Evolutionary conservation across 2,113 vertebrate genomes (phyloP), one percentile per base, ranked within the genome.

Genomic region (Vulpes lagopus): DNA sequence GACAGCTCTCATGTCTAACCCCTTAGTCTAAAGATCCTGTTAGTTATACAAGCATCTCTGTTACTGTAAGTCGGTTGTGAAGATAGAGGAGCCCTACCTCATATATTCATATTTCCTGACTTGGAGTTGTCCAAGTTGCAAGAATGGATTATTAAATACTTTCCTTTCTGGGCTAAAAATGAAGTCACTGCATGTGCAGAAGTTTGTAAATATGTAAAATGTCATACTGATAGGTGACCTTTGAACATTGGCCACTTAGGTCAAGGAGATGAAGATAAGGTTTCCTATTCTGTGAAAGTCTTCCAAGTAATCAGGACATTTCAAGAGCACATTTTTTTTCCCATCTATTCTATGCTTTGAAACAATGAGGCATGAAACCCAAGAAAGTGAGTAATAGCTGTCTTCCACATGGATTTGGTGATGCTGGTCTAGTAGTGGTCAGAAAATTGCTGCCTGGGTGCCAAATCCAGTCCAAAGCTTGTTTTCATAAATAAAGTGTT

Each of bases 161-260:
- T 82, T 71, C n/a, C 38, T 86, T 95, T 89, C 59, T 71, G 35
- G 38, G 82, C 82, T 95, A 86, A 95, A 94, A 93, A 79, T 94
- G 81, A 97, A 95, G 78, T 96, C 94, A 12, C 78, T 51, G 4
- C 49, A 22, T 94, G 35, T 53, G 60, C 53, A 38, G 69, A 91
- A 85, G 38, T 96, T 89, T 83, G 55, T 30, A 93, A 51, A 62
- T 91, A 27, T 9, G 38, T 15, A 57, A 78, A 92, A 96, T 85
- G 59, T 93, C 57, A 94, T 16, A 3, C 57, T 87, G 81, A 82
- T 78, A 49, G 86, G 89, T 81, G 76, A 57, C 89, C 69, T 86
- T 94, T 97, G 82, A 93, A 98, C 95, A 93, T 27, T 53, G 78
- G 38, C 78, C 59, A 1, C 89, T 83, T 91, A 51, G 95, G 87